Evolutionary conservation across 2,888 invertebrate species (phyloP).

Genomic region (Drosophila infuscata): DNA sequence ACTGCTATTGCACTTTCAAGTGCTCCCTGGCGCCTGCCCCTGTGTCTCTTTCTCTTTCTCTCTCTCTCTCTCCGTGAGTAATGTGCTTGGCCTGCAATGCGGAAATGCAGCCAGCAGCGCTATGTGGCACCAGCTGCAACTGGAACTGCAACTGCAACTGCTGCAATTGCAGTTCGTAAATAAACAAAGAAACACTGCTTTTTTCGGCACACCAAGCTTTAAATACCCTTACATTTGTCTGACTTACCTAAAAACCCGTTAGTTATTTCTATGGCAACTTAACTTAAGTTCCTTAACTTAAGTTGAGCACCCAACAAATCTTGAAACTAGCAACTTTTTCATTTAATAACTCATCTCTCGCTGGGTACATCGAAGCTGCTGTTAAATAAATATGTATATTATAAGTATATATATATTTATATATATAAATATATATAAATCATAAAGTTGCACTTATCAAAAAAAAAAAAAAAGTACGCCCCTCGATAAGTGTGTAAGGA

Average conservation of each 20-base stretch:
- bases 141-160: conserved; percentile 8
- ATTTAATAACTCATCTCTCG: not conserved
- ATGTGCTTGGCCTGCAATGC: conserved; percentile 75
- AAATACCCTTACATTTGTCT: not conserved
- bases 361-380: not conserved
- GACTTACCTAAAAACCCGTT: not conserved
- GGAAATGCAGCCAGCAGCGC: conserved; percentile 63
- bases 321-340: not conserved
- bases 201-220: not conserved
- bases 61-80: conserved; percentile 55
- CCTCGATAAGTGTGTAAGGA: not conserved
- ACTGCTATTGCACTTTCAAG: conserved; percentile 75
- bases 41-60: not conserved
- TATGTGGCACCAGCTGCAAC: conserved; percentile 26
- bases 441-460: too few species aligned
- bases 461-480: not conserved
- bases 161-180: conserved; percentile 53
- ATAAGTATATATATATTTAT: too few species aligned
- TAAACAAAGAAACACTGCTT: conserved; percentile 25
- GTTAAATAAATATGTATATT: too few species aligned
- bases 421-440: not conserved
- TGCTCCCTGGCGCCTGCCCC: conserved; percentile 49
- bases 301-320: not conserved
- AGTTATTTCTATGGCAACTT: not conserved
- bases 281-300: not conserved